Evolutionary conservation across 2,797 vertebrate species (phyloP).

Genomic region (Semaprochilodus insignis): DNA sequence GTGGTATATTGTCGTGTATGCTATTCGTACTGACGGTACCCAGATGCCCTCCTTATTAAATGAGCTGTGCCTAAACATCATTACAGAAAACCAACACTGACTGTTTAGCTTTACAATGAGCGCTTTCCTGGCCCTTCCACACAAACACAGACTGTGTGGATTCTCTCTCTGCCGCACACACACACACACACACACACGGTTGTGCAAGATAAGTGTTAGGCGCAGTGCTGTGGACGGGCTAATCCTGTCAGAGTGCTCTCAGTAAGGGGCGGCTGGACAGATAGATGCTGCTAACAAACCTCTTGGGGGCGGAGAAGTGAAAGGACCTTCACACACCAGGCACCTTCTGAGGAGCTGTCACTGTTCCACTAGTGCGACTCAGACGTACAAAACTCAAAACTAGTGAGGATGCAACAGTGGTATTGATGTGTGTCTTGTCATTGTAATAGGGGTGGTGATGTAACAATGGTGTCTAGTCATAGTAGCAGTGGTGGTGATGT

Average conservation of each 20-base stretch:
- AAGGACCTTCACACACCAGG: not conserved
- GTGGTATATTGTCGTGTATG: not conserved
- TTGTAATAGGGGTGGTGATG: not conserved
- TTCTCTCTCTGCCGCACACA: not conserved
- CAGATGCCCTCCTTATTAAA: conserved; percentile 4
- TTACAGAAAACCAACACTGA: not conserved
- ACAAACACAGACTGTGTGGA: not conserved
- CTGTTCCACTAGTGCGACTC: not conserved
- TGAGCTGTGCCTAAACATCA: not conserved
- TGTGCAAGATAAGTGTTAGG: not conserved
- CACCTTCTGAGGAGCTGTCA: not conserved
- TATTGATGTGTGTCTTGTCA: not conserved
- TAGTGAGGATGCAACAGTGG: not conserved
- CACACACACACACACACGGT: not conserved
- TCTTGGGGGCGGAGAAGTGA: not conserved
- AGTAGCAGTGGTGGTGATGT: not conserved
- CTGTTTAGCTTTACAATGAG: not conserved
- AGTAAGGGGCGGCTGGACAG: not conserved
- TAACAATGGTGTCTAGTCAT: not conserved
- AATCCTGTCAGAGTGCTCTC: conserved; percentile 4
- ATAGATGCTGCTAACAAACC: not conserved
- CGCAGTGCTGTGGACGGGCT: not conserved
- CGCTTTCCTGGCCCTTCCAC: not conserved
- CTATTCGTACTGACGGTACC: not conserved
- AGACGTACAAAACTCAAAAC: not conserved